A percentile compares a stretch with the other conserved stretches of the same genome.
These are phyloP conservation scores for Himalopsyche phryganea DNA, from an alignment of 1,140 invertebrate genomes.

Conservation along the genomic window DNA sequence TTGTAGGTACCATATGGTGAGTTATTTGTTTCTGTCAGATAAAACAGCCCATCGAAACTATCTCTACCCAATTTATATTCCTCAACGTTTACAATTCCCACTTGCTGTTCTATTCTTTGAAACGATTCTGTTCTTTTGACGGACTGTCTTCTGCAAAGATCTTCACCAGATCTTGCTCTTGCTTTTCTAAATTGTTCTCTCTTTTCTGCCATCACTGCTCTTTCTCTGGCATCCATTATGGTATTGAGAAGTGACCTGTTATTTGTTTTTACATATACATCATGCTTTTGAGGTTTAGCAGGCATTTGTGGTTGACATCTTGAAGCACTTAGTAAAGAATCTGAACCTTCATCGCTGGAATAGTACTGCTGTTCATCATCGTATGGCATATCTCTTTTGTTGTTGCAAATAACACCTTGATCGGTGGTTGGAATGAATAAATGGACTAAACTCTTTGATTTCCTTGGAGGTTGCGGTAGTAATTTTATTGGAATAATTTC, in stretches of 20 bases:
- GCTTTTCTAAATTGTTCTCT: conserved; percentile 38
- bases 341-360: conserved; percentile 64
- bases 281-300: conserved; percentile 39
- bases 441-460: conserved; percentile 56
- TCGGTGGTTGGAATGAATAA: conserved; percentile 50
- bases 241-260: conserved; percentile 55
- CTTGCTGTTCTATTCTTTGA: conserved; percentile 43
- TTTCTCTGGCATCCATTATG: conserved; percentile 50
- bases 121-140: conserved; percentile 54
- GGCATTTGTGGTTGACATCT: conserved; percentile 49
- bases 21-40: conserved; percentile 38
- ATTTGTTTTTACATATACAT: conserved; percentile 31
- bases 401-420: conserved; percentile 46
- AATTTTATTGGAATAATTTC: conserved; percentile 63
- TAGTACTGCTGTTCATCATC: conserved; percentile 63
- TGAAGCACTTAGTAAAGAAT: conserved; percentile 66
- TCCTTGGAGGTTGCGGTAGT: conserved; percentile 60
- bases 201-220: conserved; percentile 43
- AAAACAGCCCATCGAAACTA: conserved; percentile 50
- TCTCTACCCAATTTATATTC: conserved; percentile 38
- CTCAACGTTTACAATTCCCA: conserved; percentile 40
- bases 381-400: conserved; percentile 55
- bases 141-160: conserved; percentile 38
- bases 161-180: conserved; percentile 43
- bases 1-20: conserved; percentile 45